These are phyloP conservation scores for Anarhynchus alexandrinus DNA, from an alignment of 2,113 vertebrate genomes.

Conservation along the genomic window DNA sequence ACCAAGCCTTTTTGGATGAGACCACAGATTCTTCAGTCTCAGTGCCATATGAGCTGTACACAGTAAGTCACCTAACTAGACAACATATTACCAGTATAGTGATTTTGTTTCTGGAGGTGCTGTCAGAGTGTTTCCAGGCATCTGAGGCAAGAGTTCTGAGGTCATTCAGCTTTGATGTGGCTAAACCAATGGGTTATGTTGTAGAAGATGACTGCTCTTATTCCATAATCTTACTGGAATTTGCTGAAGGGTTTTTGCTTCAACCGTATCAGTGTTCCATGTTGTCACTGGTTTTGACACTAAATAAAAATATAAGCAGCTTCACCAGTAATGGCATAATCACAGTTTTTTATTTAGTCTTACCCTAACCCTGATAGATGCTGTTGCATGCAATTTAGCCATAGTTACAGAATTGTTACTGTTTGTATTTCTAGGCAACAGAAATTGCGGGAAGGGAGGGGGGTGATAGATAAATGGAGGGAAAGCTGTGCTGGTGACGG, in stretches of 20 bases:
- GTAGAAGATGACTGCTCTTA: not conserved
- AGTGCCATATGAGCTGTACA: not conserved
- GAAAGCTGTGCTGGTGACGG: not conserved
- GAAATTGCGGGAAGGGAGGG: fast-evolving
- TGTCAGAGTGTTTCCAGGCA: not conserved
- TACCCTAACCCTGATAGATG: not conserved
- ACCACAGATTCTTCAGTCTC: not conserved
- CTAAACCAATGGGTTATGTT: not conserved
- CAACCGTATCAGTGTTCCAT: not conserved
- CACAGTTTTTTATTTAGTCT: not conserved
- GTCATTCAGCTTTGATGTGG: not conserved
- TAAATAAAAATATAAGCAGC: not conserved
- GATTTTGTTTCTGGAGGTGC: not conserved
- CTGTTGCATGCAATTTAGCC: not conserved
- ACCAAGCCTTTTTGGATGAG: not conserved
- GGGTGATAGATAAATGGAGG: not conserved
- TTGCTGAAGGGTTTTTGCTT: not conserved
- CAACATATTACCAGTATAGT: not conserved
- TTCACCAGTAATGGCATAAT: not conserved
- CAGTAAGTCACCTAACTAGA: not conserved
- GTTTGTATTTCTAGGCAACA: not conserved
- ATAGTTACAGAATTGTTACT: not conserved
- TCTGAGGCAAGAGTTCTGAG: not conserved
- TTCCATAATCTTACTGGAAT: not conserved
- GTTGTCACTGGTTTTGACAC: not conserved